Base-by-base conservation (phyloP, 2,113 vertebrate genomes). In the Zosterops japonicus region DNA sequence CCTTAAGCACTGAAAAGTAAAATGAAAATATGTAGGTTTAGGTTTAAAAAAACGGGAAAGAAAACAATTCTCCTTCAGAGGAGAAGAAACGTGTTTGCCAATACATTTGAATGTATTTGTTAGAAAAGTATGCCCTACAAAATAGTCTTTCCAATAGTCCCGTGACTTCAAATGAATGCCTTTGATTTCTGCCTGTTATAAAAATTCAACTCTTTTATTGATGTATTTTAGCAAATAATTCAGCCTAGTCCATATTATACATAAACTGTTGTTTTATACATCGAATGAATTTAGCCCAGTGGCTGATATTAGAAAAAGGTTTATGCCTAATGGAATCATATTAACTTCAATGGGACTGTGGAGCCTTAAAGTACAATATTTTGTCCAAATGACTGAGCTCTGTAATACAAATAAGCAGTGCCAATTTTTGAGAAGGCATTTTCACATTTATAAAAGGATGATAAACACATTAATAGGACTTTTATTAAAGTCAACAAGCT, bases 401-500 rank as follows among this genome's bases (percentile, higher is more conserved):
- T 92, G 29, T 83, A 80, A 86, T 93, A 77, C 19, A 83, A 93
- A 92, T 81, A 92, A 36, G 60, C 25, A 80, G 47, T 90, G 83
- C 35, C 81, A 91, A 35, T 95, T 92, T 87, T 94, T 67, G 63
- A 83, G 87, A 50, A 90, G 17, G 55, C 77, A 81, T 76, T 95
- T 91, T 87, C 59, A 80, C 70, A 80, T 90, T 80, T 92, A 44
- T 74, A 63, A 36, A 85, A 74, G 24, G 82, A 68, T 80, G 71
- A 87, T 92, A 88, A 95, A 94, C 77, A 91, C 55, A 83, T 79
- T 89, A 90, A 81, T 75, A 90, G 82, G 47, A 61, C 57, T 95
- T 96, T 39, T n/a, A 92, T 92, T 68, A 94, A 94, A 96, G 80
- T 71, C 88, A 93, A 94, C 60, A 89, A 91, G 68, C n/a, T 71